Conservation (phyloP, 2,888 invertebrate genomes). For the Heliconius charithonia region DNA sequence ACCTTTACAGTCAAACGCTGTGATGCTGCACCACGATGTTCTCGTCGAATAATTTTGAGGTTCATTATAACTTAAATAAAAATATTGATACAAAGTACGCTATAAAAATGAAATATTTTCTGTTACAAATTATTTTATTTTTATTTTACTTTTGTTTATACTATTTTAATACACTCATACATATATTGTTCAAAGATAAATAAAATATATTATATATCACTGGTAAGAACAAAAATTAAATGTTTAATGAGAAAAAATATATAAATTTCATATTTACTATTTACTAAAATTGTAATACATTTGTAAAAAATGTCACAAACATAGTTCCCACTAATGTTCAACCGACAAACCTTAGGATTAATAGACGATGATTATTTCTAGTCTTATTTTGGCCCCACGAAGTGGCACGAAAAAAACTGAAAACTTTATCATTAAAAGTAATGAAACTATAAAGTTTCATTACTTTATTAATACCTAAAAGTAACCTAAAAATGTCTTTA, state of each 20-base stretch:
- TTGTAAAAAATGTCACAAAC: not conserved
- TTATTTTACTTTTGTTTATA: too few species aligned
- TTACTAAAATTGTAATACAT: not conserved
- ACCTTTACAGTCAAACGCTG: not conserved
- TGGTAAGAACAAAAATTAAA: too few species aligned
- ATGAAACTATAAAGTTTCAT: not conserved
- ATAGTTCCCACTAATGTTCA: not conserved
- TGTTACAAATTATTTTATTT: too few species aligned
- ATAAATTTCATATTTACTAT: too few species aligned
- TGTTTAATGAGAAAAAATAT: too few species aligned
- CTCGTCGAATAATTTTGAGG: too few species aligned
- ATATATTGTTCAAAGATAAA: too few species aligned
- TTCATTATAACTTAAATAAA: too few species aligned
- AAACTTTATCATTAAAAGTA: not conserved
- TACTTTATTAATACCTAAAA: not conserved
- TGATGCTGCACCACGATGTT: not conserved
- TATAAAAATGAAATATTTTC: too few species aligned
- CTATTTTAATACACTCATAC: too few species aligned
- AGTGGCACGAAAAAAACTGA: not conserved
- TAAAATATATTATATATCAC: too few species aligned
- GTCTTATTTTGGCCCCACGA: not conserved
- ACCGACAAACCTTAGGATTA: not conserved
- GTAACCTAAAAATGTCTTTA: not conserved
- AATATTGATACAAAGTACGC: too few species aligned
- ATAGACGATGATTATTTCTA: conserved; percentile 6